Conservation (phyloP, 2,888 invertebrate genomes). For the Phalera bucephala region DNA sequence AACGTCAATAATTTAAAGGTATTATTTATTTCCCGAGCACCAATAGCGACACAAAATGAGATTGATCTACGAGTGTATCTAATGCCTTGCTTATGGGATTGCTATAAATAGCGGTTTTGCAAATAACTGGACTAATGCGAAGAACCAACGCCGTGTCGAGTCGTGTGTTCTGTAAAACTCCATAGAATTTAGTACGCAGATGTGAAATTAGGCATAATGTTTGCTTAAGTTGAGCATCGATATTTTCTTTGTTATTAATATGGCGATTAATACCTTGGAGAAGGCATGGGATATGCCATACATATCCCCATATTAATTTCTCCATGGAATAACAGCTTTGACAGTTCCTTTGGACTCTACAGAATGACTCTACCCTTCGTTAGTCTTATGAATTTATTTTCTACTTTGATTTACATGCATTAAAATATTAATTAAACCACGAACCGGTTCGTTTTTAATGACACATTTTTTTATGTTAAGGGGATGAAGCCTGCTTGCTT, state of each 20-base stretch:
- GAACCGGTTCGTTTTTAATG: no score
- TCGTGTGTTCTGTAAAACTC: slow-evolving; percentile 47
- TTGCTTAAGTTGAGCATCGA: no score
- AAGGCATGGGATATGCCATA: no score
- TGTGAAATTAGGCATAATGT: slow-evolving; percentile 17
- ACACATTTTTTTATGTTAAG: no score
- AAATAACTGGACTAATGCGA: slow-evolving; percentile 74
- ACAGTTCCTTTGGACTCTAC: no score
- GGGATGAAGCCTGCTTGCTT: no score
- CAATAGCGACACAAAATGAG: slow-evolving; percentile 1
- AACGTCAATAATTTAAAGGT: not conserved
- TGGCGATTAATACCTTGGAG: not conserved
- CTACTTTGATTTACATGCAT: no score
- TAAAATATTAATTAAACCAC: no score
- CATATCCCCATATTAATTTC: no score
- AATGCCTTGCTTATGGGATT: slow-evolving; percentile 65
- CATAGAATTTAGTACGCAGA: slow-evolving; percentile 36
- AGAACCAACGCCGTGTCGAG: slow-evolving; percentile 58
- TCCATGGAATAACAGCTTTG: no score
- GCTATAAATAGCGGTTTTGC: slow-evolving; percentile 78
- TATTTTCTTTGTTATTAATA: not conserved
- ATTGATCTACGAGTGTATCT: slow-evolving; percentile 40
- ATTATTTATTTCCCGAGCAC: slow-evolving; percentile 1
- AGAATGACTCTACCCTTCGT: no score
- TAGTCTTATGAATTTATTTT: no score